phyloP scores from a whole-genome alignment of 1,140 invertebrate species.

The Chelonus insularis region DNA sequence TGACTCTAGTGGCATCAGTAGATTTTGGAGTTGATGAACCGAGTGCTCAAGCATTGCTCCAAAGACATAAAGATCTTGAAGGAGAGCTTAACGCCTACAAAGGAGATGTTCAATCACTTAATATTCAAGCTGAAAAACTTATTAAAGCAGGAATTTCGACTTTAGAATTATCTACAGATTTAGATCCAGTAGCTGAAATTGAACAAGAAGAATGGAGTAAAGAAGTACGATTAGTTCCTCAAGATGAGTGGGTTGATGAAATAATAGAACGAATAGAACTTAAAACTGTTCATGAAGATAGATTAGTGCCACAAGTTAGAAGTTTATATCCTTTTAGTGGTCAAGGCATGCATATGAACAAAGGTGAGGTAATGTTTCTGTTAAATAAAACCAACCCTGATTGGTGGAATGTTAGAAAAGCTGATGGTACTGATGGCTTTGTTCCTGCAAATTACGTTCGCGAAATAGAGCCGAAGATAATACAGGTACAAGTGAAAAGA shows the following conservation, averaged over 20 bases:
- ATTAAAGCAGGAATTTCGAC: slow-evolving; percentile 77
- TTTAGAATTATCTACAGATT: slow-evolving; percentile 71
- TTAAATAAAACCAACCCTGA: slow-evolving; percentile 94
- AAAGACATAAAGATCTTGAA: slow-evolving; percentile 84
- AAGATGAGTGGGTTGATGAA: slow-evolving; percentile 91
- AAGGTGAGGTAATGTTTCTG: slow-evolving; percentile 87
- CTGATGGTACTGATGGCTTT: slow-evolving; percentile 90
- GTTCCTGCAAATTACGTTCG: slow-evolving; percentile 97
- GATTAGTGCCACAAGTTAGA: slow-evolving; percentile 86
- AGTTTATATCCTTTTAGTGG: slow-evolving; percentile 89
- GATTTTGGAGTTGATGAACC: slow-evolving; percentile 91
- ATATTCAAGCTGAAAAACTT: slow-evolving; percentile 81
- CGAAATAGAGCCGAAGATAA: slow-evolving; percentile 87
- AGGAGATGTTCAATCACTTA: slow-evolving; percentile 85
- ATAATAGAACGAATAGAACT: slow-evolving; percentile 82
- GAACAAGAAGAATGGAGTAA: slow-evolving; percentile 78
- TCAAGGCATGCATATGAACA: slow-evolving; percentile 89
- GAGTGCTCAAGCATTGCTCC: slow-evolving; percentile 81
- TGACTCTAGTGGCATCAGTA: slow-evolving; percentile 81
- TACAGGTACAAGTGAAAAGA: slow-evolving; percentile 79
- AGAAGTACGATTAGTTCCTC: slow-evolving; percentile 78
- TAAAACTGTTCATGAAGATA: slow-evolving; percentile 81
- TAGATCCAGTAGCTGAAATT: slow-evolving; percentile 65
- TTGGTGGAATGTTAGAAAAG: slow-evolving; percentile 97
- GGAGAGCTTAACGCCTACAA: slow-evolving; percentile 91